phyloP scores from a whole-genome alignment of 1,140 invertebrate species.

The Tetragnatha versicolor region DNA sequence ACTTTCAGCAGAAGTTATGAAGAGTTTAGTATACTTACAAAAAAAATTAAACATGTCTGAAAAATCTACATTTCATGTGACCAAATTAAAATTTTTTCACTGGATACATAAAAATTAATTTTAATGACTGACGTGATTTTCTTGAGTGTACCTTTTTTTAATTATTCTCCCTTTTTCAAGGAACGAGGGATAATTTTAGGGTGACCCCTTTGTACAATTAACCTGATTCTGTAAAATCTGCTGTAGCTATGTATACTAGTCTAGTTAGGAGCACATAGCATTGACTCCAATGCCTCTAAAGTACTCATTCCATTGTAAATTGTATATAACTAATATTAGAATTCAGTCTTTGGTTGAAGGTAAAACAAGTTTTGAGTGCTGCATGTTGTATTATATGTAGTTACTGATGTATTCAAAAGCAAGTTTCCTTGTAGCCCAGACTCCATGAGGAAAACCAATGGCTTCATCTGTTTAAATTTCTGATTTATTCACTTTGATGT shows the following conservation, averaged over 20 bases:
- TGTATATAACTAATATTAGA: conserved; percentile 42
- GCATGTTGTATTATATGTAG: neutral
- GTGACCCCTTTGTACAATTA: conserved; percentile 46
- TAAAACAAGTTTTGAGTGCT: neutral
- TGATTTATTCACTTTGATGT: neutral
- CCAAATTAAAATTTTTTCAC: too few relatives aligned
- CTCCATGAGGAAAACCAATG: neutral
- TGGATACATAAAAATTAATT: too few relatives aligned
- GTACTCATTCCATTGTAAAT: conserved; percentile 48
- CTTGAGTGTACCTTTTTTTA: too few relatives aligned
- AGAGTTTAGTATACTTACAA: too few relatives aligned
- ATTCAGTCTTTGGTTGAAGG: neutral
- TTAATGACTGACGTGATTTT: too few relatives aligned
- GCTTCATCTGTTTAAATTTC: conserved; percentile 1
- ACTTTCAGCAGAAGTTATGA: too few relatives aligned
- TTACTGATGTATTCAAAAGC: conserved; percentile 34
- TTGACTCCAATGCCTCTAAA: conserved; percentile 35
- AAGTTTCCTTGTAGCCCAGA: conserved; percentile 7
- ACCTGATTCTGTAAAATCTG: conserved; percentile 17
- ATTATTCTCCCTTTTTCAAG: too few relatives aligned
- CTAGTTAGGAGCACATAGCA: conserved; percentile 26
- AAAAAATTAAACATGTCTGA: too few relatives aligned
- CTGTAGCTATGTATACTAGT: conserved; percentile 52
- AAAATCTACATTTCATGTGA: too few relatives aligned
- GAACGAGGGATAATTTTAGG: too few relatives aligned